Evolutionary conservation across 2,797 vertebrate genomes (phyloP), one percentile per base, ranked within the genome.

Genomic region (Hapalemur alaotrensis): DNA sequence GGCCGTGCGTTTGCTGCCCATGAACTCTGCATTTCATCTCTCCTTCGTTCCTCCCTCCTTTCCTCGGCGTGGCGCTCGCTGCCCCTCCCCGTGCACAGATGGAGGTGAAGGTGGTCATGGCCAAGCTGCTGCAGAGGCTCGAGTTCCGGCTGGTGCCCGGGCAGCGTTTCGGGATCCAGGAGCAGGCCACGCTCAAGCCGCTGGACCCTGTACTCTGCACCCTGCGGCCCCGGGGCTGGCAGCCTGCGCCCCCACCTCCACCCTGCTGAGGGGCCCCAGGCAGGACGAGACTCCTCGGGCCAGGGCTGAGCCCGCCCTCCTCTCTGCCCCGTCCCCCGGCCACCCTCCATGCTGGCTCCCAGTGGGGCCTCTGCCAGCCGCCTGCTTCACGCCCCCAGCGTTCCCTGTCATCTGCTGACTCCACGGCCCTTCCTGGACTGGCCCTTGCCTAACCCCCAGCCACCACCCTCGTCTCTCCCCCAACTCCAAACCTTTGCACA

Each of bases 61-160:
- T 6, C 18, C 38, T 1, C 7, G 30, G 30, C 52, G 3, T 2
- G 35, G 38, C 50, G 3, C 25, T 94, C 95, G 95, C 8, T 5
- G 4, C 23, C 17, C 18, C 0, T 0, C 5, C 8, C 63, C 1
- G 0, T 15, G 95, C 97, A 67, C 98, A 99, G 99, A 99, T 99
- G 99, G 99, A 99, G 97, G 99, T 99, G 0, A 99, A 99, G 98
- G 99, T 99, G 92, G 98, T 99, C 91, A 99, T 99, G 99, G 99
- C 99, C 90, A 99, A 99, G 97, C 97, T 99, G 95, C 97, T 99
- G 88, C 99, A 99, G 98, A 99, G 99, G 98, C 99, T 99, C 91
- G 99, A 99, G 79, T 99, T 99, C 97, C 98, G 96, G 75, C 98
- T 99, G 65, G 97, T 98, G 30, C 99, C 99, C 0, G 99, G 99